Evolutionary conservation across 2,797 vertebrate genomes (phyloP).

Genomic region (Novumbra hubbsi): DNA sequence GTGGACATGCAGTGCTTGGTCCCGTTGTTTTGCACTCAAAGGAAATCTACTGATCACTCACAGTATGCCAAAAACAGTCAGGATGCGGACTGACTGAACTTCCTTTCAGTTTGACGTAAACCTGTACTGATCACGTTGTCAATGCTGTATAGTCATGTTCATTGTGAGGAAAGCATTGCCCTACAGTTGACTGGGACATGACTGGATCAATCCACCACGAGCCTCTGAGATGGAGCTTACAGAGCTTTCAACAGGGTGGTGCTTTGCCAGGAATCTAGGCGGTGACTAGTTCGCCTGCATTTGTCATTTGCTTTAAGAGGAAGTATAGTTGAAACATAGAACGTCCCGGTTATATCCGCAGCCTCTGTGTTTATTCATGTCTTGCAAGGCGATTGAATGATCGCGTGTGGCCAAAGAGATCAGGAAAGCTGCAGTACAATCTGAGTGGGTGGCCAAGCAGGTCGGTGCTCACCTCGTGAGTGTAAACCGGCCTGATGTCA

Average conservation of each 20-base stretch:
- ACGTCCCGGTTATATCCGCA: constrained; percentile 16
- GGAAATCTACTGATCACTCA: constrained; percentile 72
- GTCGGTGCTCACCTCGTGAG: neutral
- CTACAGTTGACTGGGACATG: constrained; percentile 64
- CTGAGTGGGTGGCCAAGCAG: constrained; percentile 9
- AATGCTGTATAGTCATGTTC: constrained; percentile 46
- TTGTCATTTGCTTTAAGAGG: constrained; percentile 21
- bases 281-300: constrained; percentile 12
- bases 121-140: constrained; percentile 69
- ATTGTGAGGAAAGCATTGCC: constrained; percentile 40
- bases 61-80: constrained; percentile 53
- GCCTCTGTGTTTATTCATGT: constrained; percentile 11
- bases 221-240: constrained; percentile 60
- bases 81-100: constrained; percentile 47
- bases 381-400: constrained; percentile 44
- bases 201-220: constrained; percentile 68
- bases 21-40: constrained; percentile 67
- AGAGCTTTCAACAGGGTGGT: constrained; percentile 56
- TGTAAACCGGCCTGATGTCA: too few species aligned
- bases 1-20: constrained; percentile 52
- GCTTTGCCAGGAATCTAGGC: constrained; percentile 41
- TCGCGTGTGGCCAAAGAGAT: constrained; percentile 51
- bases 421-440: constrained; percentile 18
- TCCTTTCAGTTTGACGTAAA: constrained; percentile 60
- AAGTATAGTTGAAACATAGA: constrained; percentile 8